Base-by-base conservation (phyloP, 2,113 vertebrate species). In the Etheostoma cragini region DNA sequence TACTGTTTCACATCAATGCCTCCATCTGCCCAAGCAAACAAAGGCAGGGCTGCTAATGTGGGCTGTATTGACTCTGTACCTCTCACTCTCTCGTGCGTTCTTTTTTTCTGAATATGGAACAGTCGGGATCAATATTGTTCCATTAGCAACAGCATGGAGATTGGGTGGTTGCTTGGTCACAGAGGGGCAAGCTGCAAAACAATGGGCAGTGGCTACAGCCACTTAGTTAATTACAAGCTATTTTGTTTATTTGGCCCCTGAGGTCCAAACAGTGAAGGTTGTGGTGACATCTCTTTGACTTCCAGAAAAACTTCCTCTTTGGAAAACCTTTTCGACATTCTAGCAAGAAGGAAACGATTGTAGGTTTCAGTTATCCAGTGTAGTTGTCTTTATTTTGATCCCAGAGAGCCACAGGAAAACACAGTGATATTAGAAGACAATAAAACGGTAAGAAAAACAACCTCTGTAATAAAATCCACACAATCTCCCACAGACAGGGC, bases 191-290 rank as follows among this genome's bases (percentile, higher is more conserved):
- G 62, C 81, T 62, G 69, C 80, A 70, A 68, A 85, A 92, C 87
- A 85, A 80, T 76, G 83, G 67, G 78, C 83, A 84, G 72, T 50
- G 66, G 84, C 81, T 76, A 38, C 56, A 74, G 81, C 76, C 91
- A 90, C 91, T 94, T 93, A 90, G 88, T 92, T 93, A 93, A 95
- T 95, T 93, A 92, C 87, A 80, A 85, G 75, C 87, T 81, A 89
- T 86, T 72, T 88, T 73, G 86, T 87, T 85, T 78, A 78, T 87
- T 78, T 71, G 71, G 56, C 77, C 84, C 83, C 66, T 5, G 17
- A 62, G 89, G 85, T 81, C 62, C 33, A 24, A 78, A 15, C 49
- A 30, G 30, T 60, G 49, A 86, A 84, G 47, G 24, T 49, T 46
- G 45, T 33, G 35, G 46, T 46, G 63, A 76, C 71, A 38, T 49